Percentiles rank a stretch among this genome's conserved stretches.
phyloP scores from a whole-genome alignment of 2,888 invertebrate species.

The Trisateles emortualis region DNA sequence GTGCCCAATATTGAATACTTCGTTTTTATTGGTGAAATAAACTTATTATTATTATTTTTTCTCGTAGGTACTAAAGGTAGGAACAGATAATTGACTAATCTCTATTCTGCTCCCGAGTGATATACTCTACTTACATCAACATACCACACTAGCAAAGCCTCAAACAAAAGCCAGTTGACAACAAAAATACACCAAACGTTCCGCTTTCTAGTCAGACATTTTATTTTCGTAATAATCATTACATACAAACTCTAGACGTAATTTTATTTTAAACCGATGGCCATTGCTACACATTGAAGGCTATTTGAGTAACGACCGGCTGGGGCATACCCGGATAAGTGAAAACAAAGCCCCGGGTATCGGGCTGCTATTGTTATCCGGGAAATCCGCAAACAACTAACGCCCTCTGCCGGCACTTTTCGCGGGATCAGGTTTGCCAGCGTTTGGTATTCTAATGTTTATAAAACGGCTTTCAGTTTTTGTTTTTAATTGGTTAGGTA shows the following conservation, averaged over 20 bases:
- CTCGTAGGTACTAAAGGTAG: too few relatives aligned
- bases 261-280: conserved; percentile 6
- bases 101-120: too few relatives aligned
- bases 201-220: conserved; percentile 3
- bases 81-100: too few relatives aligned
- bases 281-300: conserved; percentile 6
- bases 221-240: conserved; percentile 1
- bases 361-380: conserved; percentile 69
- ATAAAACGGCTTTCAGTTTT: conserved; percentile 11
- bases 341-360: conserved; percentile 67
- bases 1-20: too few relatives aligned
- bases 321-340: conserved; percentile 64
- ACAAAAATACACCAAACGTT: not conserved
- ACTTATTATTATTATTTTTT: too few relatives aligned
- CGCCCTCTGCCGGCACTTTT: conserved; percentile 34
- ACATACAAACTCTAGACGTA: conserved; percentile 1
- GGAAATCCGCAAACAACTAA: conserved; percentile 66
- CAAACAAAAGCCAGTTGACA: too few relatives aligned
- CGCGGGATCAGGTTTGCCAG: conserved; percentile 41
- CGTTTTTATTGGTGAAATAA: too few relatives aligned
- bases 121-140: too few relatives aligned
- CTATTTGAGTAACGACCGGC: conserved; percentile 67
- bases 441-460: conserved; percentile 42
- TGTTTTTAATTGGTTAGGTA: conserved; percentile 32
- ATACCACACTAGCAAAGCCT: too few relatives aligned